Percentiles rank a stretch among this genome's conserved stretches.
Conservation (phyloP, 2,113 vertebrate species). For the Eulemur macaco region DNA sequence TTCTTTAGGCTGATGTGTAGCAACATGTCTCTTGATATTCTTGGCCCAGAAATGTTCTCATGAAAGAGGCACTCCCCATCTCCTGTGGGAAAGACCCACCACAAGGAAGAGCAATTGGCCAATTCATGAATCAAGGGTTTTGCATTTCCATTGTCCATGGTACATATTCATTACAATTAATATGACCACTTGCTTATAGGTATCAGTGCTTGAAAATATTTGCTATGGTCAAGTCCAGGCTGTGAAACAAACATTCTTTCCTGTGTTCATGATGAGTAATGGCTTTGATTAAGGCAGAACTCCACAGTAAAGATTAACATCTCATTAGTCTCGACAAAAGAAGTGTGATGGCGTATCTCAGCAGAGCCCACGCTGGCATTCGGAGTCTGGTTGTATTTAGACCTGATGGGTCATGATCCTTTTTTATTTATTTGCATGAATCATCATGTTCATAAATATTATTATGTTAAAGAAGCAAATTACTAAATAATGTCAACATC, state of each 20-base stretch:
- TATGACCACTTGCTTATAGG: background rate
- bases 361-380: background rate
- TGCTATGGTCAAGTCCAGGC: background rate
- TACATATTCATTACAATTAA: background rate
- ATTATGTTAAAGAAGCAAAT: background rate
- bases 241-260: constrained; percentile 35
- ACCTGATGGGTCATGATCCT: background rate
- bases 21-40: background rate
- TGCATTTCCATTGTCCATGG: background rate
- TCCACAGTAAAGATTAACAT: background rate
- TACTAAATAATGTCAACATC: background rate
- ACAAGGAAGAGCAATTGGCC: background rate
- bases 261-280: background rate
- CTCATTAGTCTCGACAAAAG: background rate
- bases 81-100: background rate
- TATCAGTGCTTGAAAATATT: background rate
- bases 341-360: background rate
- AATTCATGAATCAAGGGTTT: background rate
- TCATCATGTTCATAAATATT: background rate
- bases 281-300: background rate
- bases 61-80: background rate
- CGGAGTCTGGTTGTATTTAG: background rate
- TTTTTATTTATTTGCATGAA: background rate
- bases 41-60: background rate
- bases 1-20: background rate